Percentiles rank a stretch among this genome's conserved stretches.
Conservation (phyloP, 1,140 invertebrate genomes). For the Panagrolaimus sp. region DNA sequence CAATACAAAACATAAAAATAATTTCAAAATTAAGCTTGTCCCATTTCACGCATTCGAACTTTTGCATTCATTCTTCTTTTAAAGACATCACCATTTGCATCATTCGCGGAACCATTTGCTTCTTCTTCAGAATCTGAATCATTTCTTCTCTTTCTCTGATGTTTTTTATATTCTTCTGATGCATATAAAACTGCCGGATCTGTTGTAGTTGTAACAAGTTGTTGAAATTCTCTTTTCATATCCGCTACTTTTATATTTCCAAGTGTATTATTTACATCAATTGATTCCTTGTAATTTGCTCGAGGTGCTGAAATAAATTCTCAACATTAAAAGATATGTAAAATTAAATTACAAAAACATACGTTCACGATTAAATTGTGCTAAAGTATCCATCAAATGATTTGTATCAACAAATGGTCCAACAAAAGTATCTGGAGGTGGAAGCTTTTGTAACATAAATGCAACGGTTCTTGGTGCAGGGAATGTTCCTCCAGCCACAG, state of each 20-base stretch:
- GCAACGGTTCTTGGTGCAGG: conserved; percentile 53
- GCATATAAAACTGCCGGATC: conserved; percentile 48
- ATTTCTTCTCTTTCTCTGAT: conserved; percentile 2
- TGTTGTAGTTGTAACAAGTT: conserved; percentile 53
- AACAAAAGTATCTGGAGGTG: conserved; percentile 49
- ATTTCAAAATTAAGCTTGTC: conserved; percentile 2
- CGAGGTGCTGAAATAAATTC: conserved; percentile 40
- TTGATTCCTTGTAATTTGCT: conserved; percentile 35
- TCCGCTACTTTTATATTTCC: conserved; percentile 50
- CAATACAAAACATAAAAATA: neutral
- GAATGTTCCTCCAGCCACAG: conserved; percentile 52
- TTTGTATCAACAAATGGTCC: conserved; percentile 57
- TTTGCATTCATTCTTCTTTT: conserved; percentile 52
- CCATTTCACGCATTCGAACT: conserved; percentile 6
- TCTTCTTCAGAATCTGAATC: conserved; percentile 42
- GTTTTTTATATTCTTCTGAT: conserved; percentile 38
- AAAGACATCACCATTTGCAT: conserved; percentile 43
- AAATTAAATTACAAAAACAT: conserved; percentile 27
- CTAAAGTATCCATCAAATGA: conserved; percentile 42
- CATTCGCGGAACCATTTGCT: conserved; percentile 14
- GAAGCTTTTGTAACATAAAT: conserved; percentile 46
- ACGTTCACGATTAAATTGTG: conserved; percentile 48
- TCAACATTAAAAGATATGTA: neutral
- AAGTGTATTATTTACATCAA: conserved; percentile 45
- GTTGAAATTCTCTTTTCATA: conserved; percentile 57